Evolutionary conservation across 2,888 invertebrate species (phyloP), one percentile per base, ranked within the genome.

Genomic region (Eristalis pertinax): DNA sequence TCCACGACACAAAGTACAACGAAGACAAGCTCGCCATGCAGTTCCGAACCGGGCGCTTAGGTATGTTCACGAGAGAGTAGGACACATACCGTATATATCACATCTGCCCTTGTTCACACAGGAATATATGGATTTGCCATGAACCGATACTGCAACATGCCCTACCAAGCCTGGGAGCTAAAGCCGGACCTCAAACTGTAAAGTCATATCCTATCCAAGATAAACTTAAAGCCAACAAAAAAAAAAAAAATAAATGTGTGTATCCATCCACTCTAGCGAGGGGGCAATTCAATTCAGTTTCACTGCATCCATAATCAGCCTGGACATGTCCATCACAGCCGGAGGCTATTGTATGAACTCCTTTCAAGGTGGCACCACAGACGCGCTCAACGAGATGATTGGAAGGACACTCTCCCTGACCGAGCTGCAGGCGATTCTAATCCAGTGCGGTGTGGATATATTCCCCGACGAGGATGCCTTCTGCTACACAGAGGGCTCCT

Each of bases 131-230:
- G 96, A 0, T 94, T 98, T 84, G 97, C 96, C 0, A 94, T 95
- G 0, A 94, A 95, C 81, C 95, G 95, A 72, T 97, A 96, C 92
- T 95, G 95, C 78, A 97, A 97, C 91, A 93, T 97, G 90, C 98
- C 98, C 0, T 97, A 95, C 91, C 98, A 98, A 92, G 96, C 96
- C 0, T 98, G 97, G 97, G 97, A 98, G 90, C 90, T 97, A 8
- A 95, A 95, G 89, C 97, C 97, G 0, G 95, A 96, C 90, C 93
- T 94, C 0, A 93, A 94, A 82, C 90, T 90, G 93, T 91, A 87
- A 73, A 79, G 62, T n/a, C 8, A 72, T 35, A 60, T 13, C 73
- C 78, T 4, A 2, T 8, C 11, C 41, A 41, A 62, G 15, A 50
- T 63, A 26, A 26, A 75, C 2, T 15, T 15, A 29, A 35, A 4